Evolutionary conservation across 1,140 invertebrate genomes (phyloP), one percentile per base, ranked within the genome.

Genomic region (Holotrichia oblita): DNA sequence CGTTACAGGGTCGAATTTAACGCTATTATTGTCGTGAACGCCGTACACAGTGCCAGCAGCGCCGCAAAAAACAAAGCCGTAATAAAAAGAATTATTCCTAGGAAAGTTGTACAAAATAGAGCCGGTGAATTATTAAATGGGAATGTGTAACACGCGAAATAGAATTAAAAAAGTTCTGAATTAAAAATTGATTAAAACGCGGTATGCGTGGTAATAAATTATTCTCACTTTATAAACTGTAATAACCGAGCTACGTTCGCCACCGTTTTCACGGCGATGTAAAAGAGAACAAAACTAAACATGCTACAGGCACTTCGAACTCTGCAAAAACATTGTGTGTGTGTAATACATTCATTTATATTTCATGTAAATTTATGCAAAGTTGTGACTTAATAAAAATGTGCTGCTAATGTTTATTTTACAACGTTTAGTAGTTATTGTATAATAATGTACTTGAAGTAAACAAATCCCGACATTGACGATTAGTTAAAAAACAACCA

Each of bases 161-260:
- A 17, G n/a, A 20, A 55, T n/a, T 55, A n/a, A 55, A 55, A 55
- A 55, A 55, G 14, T 14, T 10, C 2, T 14, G 48, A 55, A 14
- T 55, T 55, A 55, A 55, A 55, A 17, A 55, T 55, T 55, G 48
- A 55, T 55, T 55, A 55, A 55, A 55, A 55, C 6, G 27, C 48
- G 17, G 14, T 17, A 17, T 55, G 48, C 48, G 48, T 55, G 48
- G 17, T 55, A 55, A 55, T 55, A 55, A 55, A 55, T 55, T 55
- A 55, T 55, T 55, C 14, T 55, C 48, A 14, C 14, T 55, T 55
- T 55, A 55, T 55, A 55, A 55, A 17, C 48, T 55, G n/a, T 17
- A 55, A 55, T 55, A 55, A 55, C 12, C 48, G 17, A 17, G 14
- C 48, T 17, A 14, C 48, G 48, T 55, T n/a, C 48, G n/a, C 14